A percentile compares a stretch with the other conserved stretches of the same genome.
Evolutionary conservation across 1,140 invertebrate species (phyloP).

Genomic region (Pissodes strobi): DNA sequence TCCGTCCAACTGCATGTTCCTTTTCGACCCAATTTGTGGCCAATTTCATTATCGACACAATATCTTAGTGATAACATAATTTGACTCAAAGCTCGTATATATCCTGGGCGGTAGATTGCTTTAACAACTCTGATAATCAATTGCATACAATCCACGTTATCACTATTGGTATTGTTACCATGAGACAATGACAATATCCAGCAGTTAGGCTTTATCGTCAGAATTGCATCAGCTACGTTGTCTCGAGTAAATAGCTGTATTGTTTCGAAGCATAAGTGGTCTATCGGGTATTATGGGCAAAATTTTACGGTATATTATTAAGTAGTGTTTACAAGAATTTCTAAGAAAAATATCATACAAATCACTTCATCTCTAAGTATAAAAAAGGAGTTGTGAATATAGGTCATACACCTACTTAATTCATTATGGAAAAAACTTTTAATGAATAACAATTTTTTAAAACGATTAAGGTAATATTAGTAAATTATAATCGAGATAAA

Average conservation of each 20-base stretch:
- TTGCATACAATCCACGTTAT: slow-evolving; percentile 18
- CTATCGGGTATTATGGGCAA: too few relatives aligned
- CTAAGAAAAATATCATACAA: too few relatives aligned
- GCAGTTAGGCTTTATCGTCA: slow-evolving; percentile 10
- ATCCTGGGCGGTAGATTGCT: slow-evolving; percentile 8
- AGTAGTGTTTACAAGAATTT: too few relatives aligned
- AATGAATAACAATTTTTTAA: too few relatives aligned
- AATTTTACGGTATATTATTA: too few relatives aligned
- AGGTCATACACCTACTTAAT: too few relatives aligned
- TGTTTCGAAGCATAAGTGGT: not conserved
- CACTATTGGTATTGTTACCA: slow-evolving; percentile 6
- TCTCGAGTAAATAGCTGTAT: slow-evolving; percentile 2
- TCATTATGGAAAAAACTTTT: too few relatives aligned
- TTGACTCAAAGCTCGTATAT: slow-evolving; percentile 2
- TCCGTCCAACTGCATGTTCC: not conserved
- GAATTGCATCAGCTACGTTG: slow-evolving; percentile 5
- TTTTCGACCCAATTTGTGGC: not conserved
- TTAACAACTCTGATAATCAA: slow-evolving; percentile 16
- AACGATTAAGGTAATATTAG: too few relatives aligned
- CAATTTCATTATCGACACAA: slow-evolving; percentile 7
- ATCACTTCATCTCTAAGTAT: too few relatives aligned
- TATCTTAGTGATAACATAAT: slow-evolving; percentile 17
- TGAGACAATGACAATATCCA: not conserved
- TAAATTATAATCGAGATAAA: too few relatives aligned
- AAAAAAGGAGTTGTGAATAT: too few relatives aligned